These are phyloP conservation scores for Aplysina aerophoba DNA, from an alignment of 37 sponge, comb jelly and placozoan genomes.

Conservation along the genomic window DNA sequence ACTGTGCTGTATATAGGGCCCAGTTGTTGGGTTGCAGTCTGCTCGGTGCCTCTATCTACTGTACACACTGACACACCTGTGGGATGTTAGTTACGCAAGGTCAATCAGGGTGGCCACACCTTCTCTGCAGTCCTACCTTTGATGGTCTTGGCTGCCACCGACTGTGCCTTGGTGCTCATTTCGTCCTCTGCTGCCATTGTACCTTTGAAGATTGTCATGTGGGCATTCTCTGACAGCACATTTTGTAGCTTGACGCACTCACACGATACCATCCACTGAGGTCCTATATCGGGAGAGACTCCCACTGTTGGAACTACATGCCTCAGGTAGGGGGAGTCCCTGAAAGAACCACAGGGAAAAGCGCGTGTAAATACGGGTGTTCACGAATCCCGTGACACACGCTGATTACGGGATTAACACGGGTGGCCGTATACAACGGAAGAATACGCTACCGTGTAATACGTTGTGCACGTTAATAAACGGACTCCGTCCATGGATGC, in stretches of 20 bases:
- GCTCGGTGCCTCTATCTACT: no score
- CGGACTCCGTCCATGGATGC: no score
- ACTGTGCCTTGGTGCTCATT: conserved; percentile 30
- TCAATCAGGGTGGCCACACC: no score
- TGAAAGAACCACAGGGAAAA: no score
- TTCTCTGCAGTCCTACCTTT: conserved; percentile 30
- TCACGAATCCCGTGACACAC: no score
- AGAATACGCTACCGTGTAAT: no score
- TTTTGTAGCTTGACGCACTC: conserved; percentile 52
- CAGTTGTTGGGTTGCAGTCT: no score
- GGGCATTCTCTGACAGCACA: conserved; percentile 47
- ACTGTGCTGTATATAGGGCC: no score
- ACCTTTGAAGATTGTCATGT: conserved; percentile 58
- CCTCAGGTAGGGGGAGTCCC: neutral
- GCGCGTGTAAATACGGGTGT: no score
- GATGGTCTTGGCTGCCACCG: conserved; percentile 61
- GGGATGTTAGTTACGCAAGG: neutral
- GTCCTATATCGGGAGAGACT: conserved; percentile 32
- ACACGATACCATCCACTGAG: conserved; percentile 50
- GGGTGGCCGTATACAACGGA: no score
- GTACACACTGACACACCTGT: neutral
- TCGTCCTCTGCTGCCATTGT: conserved; percentile 35
- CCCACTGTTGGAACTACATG: neutral
- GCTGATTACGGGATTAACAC: no score
- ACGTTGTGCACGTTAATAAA: no score